phyloP scores from a whole-genome alignment of 2,888 invertebrate species.

The Rhagium mordax region DNA sequence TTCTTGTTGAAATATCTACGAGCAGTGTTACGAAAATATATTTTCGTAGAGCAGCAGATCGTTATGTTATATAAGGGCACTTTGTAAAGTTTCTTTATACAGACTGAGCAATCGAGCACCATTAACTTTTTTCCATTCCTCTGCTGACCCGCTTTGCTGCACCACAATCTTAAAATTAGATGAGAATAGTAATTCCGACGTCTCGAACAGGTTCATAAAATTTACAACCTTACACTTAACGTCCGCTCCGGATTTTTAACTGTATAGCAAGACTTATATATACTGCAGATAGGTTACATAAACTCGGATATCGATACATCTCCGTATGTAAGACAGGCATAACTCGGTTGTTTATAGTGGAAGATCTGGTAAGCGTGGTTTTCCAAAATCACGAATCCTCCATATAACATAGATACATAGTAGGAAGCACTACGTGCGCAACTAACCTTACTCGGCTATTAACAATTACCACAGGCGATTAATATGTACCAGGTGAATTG shows the following conservation, averaged over 20 bases:
- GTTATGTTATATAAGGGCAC: neutral
- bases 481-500: conserved; percentile 19
- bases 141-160: neutral
- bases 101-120: neutral
- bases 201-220: neutral
- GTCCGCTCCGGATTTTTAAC: neutral
- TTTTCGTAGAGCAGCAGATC: neutral
- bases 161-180: neutral
- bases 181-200: neutral
- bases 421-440: conserved; percentile 14
- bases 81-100: neutral
- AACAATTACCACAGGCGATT: conserved; percentile 30
- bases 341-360: conserved; percentile 32
- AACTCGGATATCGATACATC: conserved; percentile 25
- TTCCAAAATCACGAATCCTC: conserved; percentile 41
- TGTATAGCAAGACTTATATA: neutral
- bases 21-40: too few relatives aligned
- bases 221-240: neutral
- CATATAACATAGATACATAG: conserved; percentile 28
- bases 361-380: conserved; percentile 31
- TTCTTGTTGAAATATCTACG: too few relatives aligned
- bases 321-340: conserved; percentile 20
- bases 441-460: conserved; percentile 17
- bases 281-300: conserved; percentile 2
- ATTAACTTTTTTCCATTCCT: neutral